These are phyloP conservation scores for Ganaspis brasiliensis DNA, from an alignment of 2,888 invertebrate species.

Conservation along the genomic window DNA sequence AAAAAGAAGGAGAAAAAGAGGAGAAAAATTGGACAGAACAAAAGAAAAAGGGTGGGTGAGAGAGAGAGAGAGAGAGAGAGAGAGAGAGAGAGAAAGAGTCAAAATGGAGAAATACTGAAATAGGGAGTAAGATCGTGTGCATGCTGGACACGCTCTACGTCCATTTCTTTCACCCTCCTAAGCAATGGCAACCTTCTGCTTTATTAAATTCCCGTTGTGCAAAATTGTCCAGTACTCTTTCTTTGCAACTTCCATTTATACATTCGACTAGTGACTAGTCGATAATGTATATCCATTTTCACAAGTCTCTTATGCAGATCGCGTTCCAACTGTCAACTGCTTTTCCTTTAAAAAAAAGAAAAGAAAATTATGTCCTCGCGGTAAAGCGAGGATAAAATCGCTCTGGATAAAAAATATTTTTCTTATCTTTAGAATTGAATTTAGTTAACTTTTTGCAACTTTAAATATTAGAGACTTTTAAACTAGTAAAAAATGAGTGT, in stretches of 20 bases:
- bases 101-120: not conserved
- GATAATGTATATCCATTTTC: slow-evolving; percentile 27
- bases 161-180: slow-evolving; percentile 62
- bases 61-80: slow-evolving; percentile 34
- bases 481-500: no score
- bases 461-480: no score
- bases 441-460: no score
- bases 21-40: slow-evolving; percentile 22
- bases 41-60: slow-evolving; percentile 34
- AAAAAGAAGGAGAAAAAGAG: not conserved
- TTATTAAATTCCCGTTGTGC: slow-evolving; percentile 66
- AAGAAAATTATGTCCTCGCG: no score
- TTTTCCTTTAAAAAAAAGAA: not conserved
- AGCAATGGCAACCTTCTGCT: slow-evolving; percentile 55
- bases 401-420: no score
- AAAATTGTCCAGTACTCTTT: slow-evolving; percentile 59
- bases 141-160: slow-evolving; percentile 65
- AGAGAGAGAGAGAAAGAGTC: not conserved
- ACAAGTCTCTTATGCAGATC: not conserved
- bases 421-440: no score
- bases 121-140: slow-evolving; percentile 47
- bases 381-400: no score
- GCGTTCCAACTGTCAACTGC: not conserved
- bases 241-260: slow-evolving; percentile 27
- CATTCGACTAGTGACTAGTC: slow-evolving; percentile 34